Evolutionary conservation across 2,113 vertebrate genomes (phyloP), one percentile per base, ranked within the genome.

Genomic region (Grus americana): DNA sequence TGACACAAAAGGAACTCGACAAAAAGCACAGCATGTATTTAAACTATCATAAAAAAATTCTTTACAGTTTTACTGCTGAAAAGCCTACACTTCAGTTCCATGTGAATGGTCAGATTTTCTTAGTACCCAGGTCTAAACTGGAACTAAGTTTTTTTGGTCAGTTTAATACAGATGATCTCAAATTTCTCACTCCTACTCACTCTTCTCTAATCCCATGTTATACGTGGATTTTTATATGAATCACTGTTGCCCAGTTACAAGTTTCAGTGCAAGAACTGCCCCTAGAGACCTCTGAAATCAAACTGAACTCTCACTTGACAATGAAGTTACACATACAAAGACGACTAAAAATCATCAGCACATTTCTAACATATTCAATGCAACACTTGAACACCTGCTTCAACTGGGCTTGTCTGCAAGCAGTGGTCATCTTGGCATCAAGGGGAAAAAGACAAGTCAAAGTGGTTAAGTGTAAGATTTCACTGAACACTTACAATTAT

Each of bases 401-500:
- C 34, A 44, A 10, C 38, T 52, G 11, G 27, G 71, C 57, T 88
- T 63, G 8, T 74, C 44, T 66, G 59, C 52, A 73, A 86, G 55
- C 58, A 24, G 44, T 4, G 36, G 49, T 82, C 44, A 85, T 32
- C 54, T 30, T 22, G 18, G 49, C 49, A 76, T 62, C 34, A n/a
- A 20, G 15, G n/a, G 42, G 34, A 55, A 76, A 76, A 91, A 86
- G 54, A 36, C 38, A 83, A 86, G 19, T n/a, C 59, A 52, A 57
- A 91, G 49, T 24, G 46, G 44, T 54, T 54, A 91, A 83, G 26
- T 6, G 38, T 57, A 71, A 47, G 68, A 76, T 73, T 90, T 88
- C 73, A 71, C 58, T 34, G 49, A 94, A 92, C 50, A 38, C 58
- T 83, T 84, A 82, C 4, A 92, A 73, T 93, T 80, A 94, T 97